These are phyloP conservation scores for Drosophila nannoptera DNA, from an alignment of 1,140 invertebrate species.

Conservation along the genomic window DNA sequence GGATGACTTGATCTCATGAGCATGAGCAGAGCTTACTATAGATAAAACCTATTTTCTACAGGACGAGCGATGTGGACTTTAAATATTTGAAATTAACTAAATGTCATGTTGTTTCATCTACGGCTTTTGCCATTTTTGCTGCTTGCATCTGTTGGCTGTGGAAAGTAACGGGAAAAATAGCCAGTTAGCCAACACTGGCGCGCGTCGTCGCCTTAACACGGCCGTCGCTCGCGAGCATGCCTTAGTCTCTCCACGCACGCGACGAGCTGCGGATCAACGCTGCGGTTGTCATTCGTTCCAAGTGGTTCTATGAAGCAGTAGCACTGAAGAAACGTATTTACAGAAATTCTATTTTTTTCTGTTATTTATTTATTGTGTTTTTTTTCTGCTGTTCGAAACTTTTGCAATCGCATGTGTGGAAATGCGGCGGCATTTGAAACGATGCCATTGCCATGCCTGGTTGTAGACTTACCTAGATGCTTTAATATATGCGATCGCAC, in stretches of 20 bases:
- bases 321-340: slow-evolving; percentile 43
- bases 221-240: slow-evolving; percentile 41
- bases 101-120: too few relatives aligned
- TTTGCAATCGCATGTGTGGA: slow-evolving; percentile 38
- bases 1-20: too few relatives aligned
- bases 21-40: too few relatives aligned
- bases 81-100: too few relatives aligned
- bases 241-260: slow-evolving; percentile 57
- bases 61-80: too few relatives aligned
- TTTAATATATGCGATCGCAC: slow-evolving; percentile 13
- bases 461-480: slow-evolving; percentile 26
- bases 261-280: slow-evolving; percentile 54
- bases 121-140: too few relatives aligned
- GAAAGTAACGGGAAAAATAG: slow-evolving; percentile 1
- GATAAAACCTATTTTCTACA: too few relatives aligned
- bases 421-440: slow-evolving; percentile 39
- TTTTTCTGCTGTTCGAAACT: slow-evolving; percentile 17
- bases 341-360: slow-evolving; percentile 30
- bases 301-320: slow-evolving; percentile 21
- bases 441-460: slow-evolving; percentile 43
- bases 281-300: slow-evolving; percentile 44
- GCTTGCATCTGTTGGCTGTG: not conserved
- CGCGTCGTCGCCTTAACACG: slow-evolving; percentile 36
- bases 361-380: slow-evolving; percentile 11
- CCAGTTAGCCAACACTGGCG: slow-evolving; percentile 22